Conservation (phyloP, 2,113 vertebrate genomes). For the Zosterops hypoxanthus region DNA sequence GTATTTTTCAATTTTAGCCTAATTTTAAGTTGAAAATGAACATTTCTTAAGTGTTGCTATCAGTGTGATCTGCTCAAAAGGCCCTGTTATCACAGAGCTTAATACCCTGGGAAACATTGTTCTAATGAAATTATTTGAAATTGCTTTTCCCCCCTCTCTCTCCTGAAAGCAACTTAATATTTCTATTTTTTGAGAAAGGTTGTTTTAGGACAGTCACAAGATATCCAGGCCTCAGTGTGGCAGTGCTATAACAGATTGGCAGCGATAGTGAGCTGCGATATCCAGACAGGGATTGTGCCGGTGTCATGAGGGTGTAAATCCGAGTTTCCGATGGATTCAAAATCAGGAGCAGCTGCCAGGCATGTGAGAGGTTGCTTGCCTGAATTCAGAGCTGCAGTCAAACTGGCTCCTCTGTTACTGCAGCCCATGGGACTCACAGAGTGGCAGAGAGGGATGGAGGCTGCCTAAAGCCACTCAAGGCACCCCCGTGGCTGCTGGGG, state of each 20-base stretch:
- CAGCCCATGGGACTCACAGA: rapidly evolving
- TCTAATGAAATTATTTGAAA: background rate
- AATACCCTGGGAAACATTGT: background rate
- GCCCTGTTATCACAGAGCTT: background rate
- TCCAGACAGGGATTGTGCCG: background rate
- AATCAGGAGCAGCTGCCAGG: background rate
- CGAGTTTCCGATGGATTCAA: background rate
- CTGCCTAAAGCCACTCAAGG: background rate
- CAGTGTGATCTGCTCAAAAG: background rate
- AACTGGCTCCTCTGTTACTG: background rate
- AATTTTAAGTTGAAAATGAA: background rate
- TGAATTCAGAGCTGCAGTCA: background rate
- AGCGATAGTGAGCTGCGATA: background rate
- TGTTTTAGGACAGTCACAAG: constrained; percentile 1
- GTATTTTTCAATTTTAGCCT: background rate
- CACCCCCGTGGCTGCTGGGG: background rate
- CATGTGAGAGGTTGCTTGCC: rapidly evolving
- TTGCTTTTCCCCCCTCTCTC: rapidly evolving
- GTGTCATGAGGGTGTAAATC: background rate
- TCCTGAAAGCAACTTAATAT: background rate
- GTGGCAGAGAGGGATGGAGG: background rate
- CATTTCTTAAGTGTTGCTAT: background rate
- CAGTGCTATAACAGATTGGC: constrained; percentile 7
- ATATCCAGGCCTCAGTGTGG: background rate
- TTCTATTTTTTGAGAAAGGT: background rate